Percentiles rank a stretch among this genome's conserved stretches.
Conservation (phyloP, 2,888 invertebrate genomes). For the Exocentrus adspersus region DNA sequence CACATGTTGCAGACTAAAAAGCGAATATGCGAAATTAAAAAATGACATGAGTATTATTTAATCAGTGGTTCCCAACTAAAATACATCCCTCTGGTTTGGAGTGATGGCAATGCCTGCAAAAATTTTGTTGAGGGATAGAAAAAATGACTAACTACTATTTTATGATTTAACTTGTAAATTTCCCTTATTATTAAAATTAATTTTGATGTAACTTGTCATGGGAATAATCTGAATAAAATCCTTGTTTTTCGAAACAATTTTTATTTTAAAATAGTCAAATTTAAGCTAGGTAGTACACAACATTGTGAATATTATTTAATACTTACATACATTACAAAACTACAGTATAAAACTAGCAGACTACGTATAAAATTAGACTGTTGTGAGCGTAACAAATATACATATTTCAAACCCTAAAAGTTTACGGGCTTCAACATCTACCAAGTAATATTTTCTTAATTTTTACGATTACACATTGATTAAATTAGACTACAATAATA, state of each 20-base stretch:
- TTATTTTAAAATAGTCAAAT: conserved; percentile 58
- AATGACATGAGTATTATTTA: too few relatives aligned
- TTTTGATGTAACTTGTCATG: too few relatives aligned
- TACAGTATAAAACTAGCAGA: conserved; percentile 69
- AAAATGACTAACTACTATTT: too few relatives aligned
- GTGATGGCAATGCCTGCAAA: too few relatives aligned
- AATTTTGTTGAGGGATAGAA: too few relatives aligned
- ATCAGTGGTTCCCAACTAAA: too few relatives aligned
- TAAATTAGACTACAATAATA: background rate
- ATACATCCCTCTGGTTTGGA: too few relatives aligned
- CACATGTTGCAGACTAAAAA: too few relatives aligned
- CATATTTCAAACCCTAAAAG: conserved; percentile 50
- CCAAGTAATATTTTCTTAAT: conserved; percentile 39
- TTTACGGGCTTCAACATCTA: conserved; percentile 51
- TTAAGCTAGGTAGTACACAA: conserved; percentile 59
- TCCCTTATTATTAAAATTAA: too few relatives aligned
- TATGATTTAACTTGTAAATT: too few relatives aligned
- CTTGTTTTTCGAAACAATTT: conserved; percentile 49
- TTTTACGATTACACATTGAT: conserved; percentile 35
- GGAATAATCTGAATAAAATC: too few relatives aligned
- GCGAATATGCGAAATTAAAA: too few relatives aligned
- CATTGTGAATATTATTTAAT: conserved; percentile 57
- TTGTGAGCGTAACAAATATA: conserved; percentile 60
- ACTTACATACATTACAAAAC: conserved; percentile 66
- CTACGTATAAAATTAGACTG: conserved; percentile 67